Percentiles rank a stretch among this genome's conserved stretches.
These are phyloP conservation scores for Psilopogon haemacephalus DNA, from an alignment of 2,113 vertebrate species.

Conservation along the genomic window DNA sequence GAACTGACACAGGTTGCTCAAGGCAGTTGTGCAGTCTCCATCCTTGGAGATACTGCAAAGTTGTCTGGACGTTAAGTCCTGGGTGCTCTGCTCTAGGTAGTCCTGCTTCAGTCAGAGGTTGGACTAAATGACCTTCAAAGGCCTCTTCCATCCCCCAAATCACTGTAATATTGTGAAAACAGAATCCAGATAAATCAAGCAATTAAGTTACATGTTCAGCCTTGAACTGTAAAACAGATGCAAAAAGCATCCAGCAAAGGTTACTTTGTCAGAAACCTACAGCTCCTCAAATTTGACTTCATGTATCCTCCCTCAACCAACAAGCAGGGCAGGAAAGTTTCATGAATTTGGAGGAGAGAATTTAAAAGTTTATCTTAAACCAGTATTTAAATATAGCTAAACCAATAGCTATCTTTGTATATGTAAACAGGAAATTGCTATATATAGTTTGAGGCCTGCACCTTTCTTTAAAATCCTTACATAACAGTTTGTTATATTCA, in stretches of 20 bases:
- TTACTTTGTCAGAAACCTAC: background rate
- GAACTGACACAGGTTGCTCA: no score
- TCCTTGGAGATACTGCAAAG: background rate
- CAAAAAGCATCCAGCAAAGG: background rate
- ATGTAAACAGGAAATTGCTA: background rate
- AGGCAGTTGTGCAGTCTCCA: no score
- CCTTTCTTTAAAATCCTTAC: background rate
- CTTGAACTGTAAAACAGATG: background rate
- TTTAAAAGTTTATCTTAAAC: background rate
- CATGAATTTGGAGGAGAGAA: background rate
- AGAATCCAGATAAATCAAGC: background rate
- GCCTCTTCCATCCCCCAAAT: background rate
- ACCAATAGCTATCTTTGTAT: background rate
- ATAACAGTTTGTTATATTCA: background rate
- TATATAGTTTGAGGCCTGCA: background rate
- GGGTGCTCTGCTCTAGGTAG: background rate
- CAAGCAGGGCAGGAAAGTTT: background rate
- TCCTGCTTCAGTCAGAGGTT: background rate
- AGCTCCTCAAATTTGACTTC: background rate
- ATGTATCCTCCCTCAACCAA: fast-evolving
- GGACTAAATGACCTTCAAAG: background rate
- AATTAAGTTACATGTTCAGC: background rate
- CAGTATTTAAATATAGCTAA: background rate
- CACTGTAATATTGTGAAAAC: background rate
- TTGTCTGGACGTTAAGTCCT: background rate